A percentile compares a stretch with the other conserved stretches of the same genome.
These are phyloP conservation scores for Apodemus speciosus DNA, from an alignment of 2,113 vertebrate species.

Conservation along the genomic window DNA sequence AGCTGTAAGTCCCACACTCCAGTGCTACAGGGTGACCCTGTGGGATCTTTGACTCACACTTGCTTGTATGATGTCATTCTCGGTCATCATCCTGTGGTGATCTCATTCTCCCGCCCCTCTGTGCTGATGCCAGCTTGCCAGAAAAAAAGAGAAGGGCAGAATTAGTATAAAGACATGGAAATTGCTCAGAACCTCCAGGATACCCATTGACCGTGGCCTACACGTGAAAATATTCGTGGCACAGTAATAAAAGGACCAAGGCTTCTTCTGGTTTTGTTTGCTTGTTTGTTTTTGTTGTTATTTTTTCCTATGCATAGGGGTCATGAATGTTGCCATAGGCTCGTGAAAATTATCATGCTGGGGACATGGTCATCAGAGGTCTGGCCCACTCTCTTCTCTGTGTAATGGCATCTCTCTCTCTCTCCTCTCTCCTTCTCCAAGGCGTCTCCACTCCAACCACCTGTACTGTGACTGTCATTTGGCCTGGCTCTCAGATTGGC, in stretches of 20 bases:
- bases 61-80: background rate
- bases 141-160: background rate
- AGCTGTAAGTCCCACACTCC: background rate
- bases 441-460: conserved; percentile 97
- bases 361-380: no score
- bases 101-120: background rate
- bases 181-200: background rate
- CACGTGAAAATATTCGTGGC: background rate
- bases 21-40: background rate
- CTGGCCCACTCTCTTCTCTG: background rate
- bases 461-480: conserved; percentile 98
- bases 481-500: conserved; percentile 98
- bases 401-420: background rate
- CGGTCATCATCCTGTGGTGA: background rate
- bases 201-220: background rate
- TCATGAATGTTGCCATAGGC: background rate
- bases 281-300: no score
- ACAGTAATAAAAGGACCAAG: background rate
- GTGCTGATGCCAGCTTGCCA: background rate
- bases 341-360: rapidly evolving
- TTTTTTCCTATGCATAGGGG: background rate
- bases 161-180: background rate
- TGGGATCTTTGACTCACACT: background rate
- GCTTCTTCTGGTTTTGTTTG: no score
- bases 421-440: conserved; percentile 77